Evolutionary conservation across 2,113 vertebrate species (phyloP).

Genomic region (Xiphias gladius): DNA sequence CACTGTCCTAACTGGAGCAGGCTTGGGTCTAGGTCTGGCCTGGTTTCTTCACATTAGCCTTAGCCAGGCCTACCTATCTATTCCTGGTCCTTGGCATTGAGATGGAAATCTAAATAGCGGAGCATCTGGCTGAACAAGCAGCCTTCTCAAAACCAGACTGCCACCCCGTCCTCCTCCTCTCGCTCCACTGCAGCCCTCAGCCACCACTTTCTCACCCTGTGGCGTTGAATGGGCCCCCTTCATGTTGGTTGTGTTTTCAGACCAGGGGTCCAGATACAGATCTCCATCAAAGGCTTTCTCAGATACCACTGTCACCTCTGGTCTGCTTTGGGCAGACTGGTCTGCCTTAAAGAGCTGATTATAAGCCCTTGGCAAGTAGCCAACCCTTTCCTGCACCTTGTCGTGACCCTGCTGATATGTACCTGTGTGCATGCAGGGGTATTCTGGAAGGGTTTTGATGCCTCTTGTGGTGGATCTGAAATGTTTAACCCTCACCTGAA

Average conservation of each 20-base stretch:
- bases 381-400: conserved; percentile 42
- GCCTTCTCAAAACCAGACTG: conserved; percentile 75
- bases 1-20: conserved; percentile 22
- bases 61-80: conserved; percentile 61
- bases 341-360: conserved; percentile 59
- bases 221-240: conserved; percentile 81
- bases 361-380: conserved; percentile 33
- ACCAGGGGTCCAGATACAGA: conserved; percentile 73
- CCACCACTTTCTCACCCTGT: conserved; percentile 66
- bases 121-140: conserved; percentile 78
- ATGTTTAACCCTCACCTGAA: conserved; percentile 59
- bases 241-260: conserved; percentile 70
- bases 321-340: conserved; percentile 46
- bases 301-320: conserved; percentile 73
- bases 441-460: conserved; percentile 32
- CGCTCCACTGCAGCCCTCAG: conserved; percentile 48
- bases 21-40: conserved; percentile 27
- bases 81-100: conserved; percentile 74
- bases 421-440: conserved; percentile 30
- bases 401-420: conserved; percentile 8
- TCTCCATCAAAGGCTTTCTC: conserved; percentile 79
- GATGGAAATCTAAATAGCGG: conserved; percentile 82
- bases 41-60: conserved; percentile 34
- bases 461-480: conserved; percentile 35
- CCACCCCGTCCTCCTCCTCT: conserved; percentile 51